Conservation (phyloP, 1,140 invertebrate genomes). For the Sipha flava region DNA sequence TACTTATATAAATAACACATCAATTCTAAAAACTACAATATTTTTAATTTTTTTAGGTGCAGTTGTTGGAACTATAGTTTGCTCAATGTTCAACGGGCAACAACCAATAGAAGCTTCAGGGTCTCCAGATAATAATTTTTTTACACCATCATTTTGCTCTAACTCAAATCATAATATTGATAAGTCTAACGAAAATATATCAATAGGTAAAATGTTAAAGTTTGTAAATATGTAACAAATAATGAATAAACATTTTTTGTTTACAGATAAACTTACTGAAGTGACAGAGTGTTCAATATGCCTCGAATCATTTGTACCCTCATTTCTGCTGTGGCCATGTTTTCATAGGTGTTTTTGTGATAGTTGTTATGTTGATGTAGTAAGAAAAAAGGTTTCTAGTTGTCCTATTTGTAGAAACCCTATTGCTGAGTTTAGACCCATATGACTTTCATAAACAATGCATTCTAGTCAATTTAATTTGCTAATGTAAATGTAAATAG, state of each 20-base stretch:
- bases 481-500: too few species aligned
- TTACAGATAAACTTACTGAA: not conserved
- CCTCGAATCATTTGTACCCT: not conserved
- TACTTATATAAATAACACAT: not conserved
- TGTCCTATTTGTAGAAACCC: not conserved
- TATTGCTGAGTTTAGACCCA: not conserved
- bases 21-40: not conserved
- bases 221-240: too few species aligned
- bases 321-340: not conserved
- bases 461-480: too few species aligned
- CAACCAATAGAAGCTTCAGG: not conserved
- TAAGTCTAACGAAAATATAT: not conserved
- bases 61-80: conserved; percentile 8
- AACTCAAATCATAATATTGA: too few species aligned
- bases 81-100: not conserved
- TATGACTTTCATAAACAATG: not conserved
- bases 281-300: not conserved
- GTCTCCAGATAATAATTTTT: too few species aligned
- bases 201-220: not conserved
- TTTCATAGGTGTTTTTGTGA: not conserved
- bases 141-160: too few species aligned
- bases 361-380: not conserved
- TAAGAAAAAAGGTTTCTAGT: not conserved
- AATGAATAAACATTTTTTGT: too few species aligned
- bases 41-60: not conserved